Percentiles rank a stretch among this genome's conserved stretches.
These are phyloP conservation scores for Epinephelus fuscoguttatus DNA, from an alignment of 2,113 vertebrate genomes.

Conservation along the genomic window DNA sequence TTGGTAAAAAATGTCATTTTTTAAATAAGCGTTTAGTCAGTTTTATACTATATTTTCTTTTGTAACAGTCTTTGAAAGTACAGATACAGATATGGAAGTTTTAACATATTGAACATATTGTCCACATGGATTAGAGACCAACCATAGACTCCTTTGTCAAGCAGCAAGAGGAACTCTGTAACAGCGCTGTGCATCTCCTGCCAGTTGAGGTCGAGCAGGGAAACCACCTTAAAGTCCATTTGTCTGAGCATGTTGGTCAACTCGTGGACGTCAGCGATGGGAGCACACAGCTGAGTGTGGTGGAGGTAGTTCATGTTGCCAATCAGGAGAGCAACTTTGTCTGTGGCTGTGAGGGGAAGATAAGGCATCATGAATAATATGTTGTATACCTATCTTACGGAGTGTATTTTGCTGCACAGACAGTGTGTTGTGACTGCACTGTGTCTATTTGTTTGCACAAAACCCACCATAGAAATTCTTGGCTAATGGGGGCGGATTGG, in stretches of 20 bases:
- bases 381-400: neutral
- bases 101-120: neutral
- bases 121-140: slow-evolving; percentile 12
- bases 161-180: slow-evolving; percentile 88
- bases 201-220: slow-evolving; percentile 88
- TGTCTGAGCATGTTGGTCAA: slow-evolving; percentile 87
- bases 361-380: neutral
- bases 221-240: slow-evolving; percentile 92
- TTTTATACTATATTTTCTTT: neutral
- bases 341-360: slow-evolving; percentile 83
- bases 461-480: slow-evolving; percentile 75
- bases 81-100: neutral
- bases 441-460: neutral
- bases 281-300: slow-evolving; percentile 86
- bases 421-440: neutral
- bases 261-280: slow-evolving; percentile 89
- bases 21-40: neutral
- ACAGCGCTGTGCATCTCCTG: slow-evolving; percentile 91
- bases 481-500: neutral
- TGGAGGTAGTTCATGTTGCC: slow-evolving; percentile 91
- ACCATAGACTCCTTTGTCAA: slow-evolving; percentile 91
- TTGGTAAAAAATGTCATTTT: neutral
- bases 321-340: slow-evolving; percentile 91
- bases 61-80: neutral
- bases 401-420: neutral